Percentiles rank a stretch among this genome's conserved stretches.
phyloP scores from a whole-genome alignment of 1,140 invertebrate genomes.

The Drosophila ficusphila region DNA sequence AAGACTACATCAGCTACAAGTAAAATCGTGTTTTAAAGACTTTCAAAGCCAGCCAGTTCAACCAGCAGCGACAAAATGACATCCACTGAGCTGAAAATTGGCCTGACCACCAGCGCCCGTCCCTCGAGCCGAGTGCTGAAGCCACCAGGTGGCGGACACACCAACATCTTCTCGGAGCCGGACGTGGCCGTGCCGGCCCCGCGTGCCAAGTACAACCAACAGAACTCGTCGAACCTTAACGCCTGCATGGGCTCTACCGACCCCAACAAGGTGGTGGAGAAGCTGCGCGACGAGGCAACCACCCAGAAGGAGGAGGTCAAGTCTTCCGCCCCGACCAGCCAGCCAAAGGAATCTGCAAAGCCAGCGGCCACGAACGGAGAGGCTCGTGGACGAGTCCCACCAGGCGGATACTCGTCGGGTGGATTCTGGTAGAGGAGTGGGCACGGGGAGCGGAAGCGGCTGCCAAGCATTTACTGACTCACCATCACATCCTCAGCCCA shows the following conservation, averaged over 20 bases:
- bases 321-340: constrained; percentile 29
- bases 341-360: constrained; percentile 53
- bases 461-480: constrained; percentile 68
- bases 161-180: constrained; percentile 86
- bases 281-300: constrained; percentile 69
- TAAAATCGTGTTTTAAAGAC: too few relatives aligned
- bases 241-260: constrained; percentile 82
- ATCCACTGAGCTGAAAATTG: constrained; percentile 86
- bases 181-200: constrained; percentile 85
- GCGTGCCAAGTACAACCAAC: constrained; percentile 84
- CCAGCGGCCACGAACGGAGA: constrained; percentile 45
- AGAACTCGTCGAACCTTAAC: constrained; percentile 84
- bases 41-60: constrained; percentile 20
- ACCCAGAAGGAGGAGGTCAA: constrained; percentile 58
- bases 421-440: constrained; percentile 78
- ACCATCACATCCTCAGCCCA: constrained; percentile 49
- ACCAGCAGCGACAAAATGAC: constrained; percentile 60
- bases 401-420: constrained; percentile 79
- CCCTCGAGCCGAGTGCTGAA: constrained; percentile 86
- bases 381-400: constrained; percentile 76
- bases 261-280: constrained; percentile 73
- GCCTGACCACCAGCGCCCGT: constrained; percentile 83
- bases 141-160: constrained; percentile 87
- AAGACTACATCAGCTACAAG: too few relatives aligned
- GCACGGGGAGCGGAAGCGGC: constrained; percentile 1